A percentile compares a stretch with the other conserved stretches of the same genome.
These are phyloP conservation scores for Phallusia fumigata DNA, from an alignment of 23 tunicate species.

Conservation along the genomic window DNA sequence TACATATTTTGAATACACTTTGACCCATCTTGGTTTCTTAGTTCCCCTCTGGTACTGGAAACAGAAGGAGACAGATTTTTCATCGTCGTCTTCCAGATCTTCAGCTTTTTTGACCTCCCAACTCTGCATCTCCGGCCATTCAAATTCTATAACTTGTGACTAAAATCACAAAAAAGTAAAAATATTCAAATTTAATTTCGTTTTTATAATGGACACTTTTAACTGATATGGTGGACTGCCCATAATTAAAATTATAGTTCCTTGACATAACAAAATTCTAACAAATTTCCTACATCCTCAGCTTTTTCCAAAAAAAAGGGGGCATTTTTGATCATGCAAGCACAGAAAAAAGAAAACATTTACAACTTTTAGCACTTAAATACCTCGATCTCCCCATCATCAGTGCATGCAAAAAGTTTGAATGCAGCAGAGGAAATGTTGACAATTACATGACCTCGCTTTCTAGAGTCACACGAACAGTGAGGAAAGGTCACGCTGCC, in stretches of 20 bases:
- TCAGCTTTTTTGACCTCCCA: conserved; percentile 53
- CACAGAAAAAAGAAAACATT: too few species aligned
- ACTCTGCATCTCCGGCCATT: conserved; percentile 86
- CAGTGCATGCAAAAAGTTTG: conserved; percentile 90
- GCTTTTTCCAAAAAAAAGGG: too few species aligned
- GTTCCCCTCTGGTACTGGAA: conserved; percentile 91
- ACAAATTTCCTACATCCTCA: too few species aligned
- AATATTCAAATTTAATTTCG: too few species aligned
- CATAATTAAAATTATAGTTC: too few species aligned
- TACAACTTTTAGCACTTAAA: background rate
- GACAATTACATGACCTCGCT: conserved; percentile 87
- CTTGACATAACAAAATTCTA: too few species aligned
- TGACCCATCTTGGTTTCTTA: conserved; percentile 94
- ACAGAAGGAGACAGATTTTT: conserved; percentile 35
- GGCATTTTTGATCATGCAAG: too few species aligned
- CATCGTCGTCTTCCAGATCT: conserved; percentile 39
- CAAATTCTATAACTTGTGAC: conserved; percentile 73
- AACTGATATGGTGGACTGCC: too few species aligned
- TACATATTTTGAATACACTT: conserved; percentile 56
- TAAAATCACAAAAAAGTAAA: background rate
- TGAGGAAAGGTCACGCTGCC: conserved; percentile 63
- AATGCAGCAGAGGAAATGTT: conserved; percentile 46
- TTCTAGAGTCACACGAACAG: conserved; percentile 85
- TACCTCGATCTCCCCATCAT: conserved; percentile 90
- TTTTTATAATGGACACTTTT: too few species aligned